phyloP scores from a whole-genome alignment of 2,888 invertebrate genomes.

The Megaustenia siamemsis region DNA sequence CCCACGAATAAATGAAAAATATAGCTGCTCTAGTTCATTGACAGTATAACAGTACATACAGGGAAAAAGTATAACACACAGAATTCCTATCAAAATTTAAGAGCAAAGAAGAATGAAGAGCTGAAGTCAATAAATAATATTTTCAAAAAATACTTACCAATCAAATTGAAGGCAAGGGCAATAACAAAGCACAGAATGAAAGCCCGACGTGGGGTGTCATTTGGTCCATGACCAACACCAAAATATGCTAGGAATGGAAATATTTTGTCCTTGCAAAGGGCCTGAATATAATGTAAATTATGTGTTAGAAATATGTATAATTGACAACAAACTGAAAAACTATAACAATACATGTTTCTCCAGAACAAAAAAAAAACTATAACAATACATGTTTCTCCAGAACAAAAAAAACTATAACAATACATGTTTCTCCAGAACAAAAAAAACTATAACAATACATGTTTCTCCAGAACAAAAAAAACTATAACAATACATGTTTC shows the following conservation, averaged over 20 bases:
- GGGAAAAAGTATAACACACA: too few species aligned
- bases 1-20: too few species aligned
- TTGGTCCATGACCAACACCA: slow-evolving; percentile 85
- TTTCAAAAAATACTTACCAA: slow-evolving; percentile 83
- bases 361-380: background rate
- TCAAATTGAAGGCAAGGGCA: slow-evolving; percentile 90
- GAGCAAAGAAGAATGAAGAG: background rate
- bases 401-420: too few species aligned
- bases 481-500: too few species aligned
- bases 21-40: too few species aligned
- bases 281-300: slow-evolving; percentile 80
- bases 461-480: too few species aligned
- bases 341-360: background rate
- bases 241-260: slow-evolving; percentile 94
- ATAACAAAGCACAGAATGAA: slow-evolving; percentile 94
- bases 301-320: background rate
- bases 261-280: slow-evolving; percentile 94
- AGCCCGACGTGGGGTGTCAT: slow-evolving; percentile 87
- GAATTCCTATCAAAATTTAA: too few species aligned
- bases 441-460: too few species aligned
- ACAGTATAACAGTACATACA: too few species aligned
- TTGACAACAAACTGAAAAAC: background rate
- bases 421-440: too few species aligned
- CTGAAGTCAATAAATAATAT: background rate
- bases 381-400: too few species aligned